Percentiles rank a stretch among this genome's conserved stretches.
These are phyloP conservation scores for Camptogramma bilineatum DNA, from an alignment of 2,888 invertebrate species.

Conservation along the genomic window DNA sequence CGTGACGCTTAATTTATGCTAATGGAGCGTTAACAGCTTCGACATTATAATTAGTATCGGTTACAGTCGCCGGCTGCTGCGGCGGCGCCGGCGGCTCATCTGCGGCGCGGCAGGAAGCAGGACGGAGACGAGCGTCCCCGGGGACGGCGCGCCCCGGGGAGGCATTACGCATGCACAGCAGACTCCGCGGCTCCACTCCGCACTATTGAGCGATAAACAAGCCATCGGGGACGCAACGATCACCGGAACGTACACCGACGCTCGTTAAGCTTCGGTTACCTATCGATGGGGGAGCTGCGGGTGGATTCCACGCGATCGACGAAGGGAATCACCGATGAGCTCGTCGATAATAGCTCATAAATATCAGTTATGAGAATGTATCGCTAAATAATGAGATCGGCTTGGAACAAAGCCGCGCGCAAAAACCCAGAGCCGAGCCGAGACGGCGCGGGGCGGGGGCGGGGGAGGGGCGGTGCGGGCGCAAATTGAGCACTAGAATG, in stretches of 20 bases:
- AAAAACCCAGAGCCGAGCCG: constrained; percentile 29
- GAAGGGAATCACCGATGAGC: constrained; percentile 45
- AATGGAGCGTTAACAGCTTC: constrained; percentile 73
- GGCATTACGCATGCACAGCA: constrained; percentile 26
- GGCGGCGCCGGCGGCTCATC: constrained; percentile 11
- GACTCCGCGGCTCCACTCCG: constrained; percentile 12
- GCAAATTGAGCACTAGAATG: constrained; percentile 23
- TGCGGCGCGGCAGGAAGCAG: constrained; percentile 14
- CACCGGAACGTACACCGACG: constrained; percentile 13
- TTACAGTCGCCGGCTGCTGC: constrained; percentile 39
- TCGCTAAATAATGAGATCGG: constrained; percentile 47
- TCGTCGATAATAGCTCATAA: constrained; percentile 43
- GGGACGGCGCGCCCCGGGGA: constrained; percentile 13
- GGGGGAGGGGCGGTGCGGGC: neutral
- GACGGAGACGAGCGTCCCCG: constrained; percentile 16
- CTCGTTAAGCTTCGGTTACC: constrained; percentile 12
- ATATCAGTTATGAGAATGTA: constrained; percentile 50
- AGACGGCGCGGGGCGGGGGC: constrained; percentile 15
- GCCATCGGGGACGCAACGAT: constrained; percentile 14
- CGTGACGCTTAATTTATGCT: constrained; percentile 73
- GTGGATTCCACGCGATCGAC: constrained; percentile 9
- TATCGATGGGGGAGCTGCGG: neutral
- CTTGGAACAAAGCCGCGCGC: constrained; percentile 37
- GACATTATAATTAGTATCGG: constrained; percentile 64
- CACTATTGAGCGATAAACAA: constrained; percentile 49